phyloP scores from a whole-genome alignment of 2,113 vertebrate species.

The Ameiurus melas region DNA sequence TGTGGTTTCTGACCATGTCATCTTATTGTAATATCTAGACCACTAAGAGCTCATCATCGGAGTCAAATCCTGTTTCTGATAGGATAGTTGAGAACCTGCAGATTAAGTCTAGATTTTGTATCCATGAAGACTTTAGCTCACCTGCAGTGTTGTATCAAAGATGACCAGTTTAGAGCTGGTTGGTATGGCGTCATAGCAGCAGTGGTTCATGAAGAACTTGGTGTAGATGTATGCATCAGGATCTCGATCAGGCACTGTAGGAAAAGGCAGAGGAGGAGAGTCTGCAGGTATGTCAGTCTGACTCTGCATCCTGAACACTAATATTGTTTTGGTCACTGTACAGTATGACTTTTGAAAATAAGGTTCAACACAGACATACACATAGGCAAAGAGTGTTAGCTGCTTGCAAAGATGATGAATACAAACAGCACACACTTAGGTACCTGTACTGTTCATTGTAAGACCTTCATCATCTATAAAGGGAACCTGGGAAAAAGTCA shows the following conservation, averaged over 20 bases:
- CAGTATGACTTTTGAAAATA: background rate
- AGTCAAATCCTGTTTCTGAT: background rate
- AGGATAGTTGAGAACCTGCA: background rate
- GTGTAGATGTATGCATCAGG: constrained; percentile 80
- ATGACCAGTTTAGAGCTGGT: constrained; percentile 94
- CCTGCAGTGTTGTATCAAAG: constrained; percentile 87
- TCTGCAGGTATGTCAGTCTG: constrained; percentile 49
- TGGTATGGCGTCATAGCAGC: constrained; percentile 89
- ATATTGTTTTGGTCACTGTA: background rate
- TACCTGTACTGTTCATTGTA: constrained; percentile 47
- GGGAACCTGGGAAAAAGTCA: constrained; percentile 35
- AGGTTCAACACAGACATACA: background rate
- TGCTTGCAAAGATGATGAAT: background rate
- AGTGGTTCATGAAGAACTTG: constrained; percentile 90
- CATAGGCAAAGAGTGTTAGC: background rate
- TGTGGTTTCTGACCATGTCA: background rate
- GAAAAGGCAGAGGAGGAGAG: constrained; percentile 36
- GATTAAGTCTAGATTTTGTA: background rate
- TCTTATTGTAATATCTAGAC: background rate
- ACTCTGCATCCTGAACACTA: background rate
- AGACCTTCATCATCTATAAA: constrained; percentile 56
- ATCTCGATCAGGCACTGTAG: constrained; percentile 49
- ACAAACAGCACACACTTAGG: constrained; percentile 9
- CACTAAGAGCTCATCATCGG: background rate
- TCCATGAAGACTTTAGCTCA: constrained; percentile 48